Evolutionary conservation across 2,888 invertebrate genomes (phyloP), one percentile per base, ranked within the genome.

Genomic region (Nasonia oneida): DNA sequence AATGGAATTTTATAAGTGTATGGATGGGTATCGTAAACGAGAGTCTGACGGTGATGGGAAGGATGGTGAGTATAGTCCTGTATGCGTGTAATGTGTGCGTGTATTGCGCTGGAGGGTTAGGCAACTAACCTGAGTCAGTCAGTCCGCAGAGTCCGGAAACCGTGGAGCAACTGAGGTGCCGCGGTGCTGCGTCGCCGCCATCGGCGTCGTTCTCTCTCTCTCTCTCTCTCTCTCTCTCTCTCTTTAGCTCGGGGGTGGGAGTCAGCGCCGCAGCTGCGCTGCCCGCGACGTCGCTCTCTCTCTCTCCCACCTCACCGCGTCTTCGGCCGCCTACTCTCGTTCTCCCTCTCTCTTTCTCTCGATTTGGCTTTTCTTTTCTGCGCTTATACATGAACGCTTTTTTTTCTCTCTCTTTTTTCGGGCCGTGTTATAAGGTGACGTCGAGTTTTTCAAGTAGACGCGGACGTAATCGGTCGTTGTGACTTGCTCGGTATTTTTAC

Each of bases 101-200:
- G n/a, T 18, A 18, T 18, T 6, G 57, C 57, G 57, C 57, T 61
- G 29, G 67, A 14, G 67, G 67, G 29, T 67, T 47, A 23, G 37
- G n/a, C 71, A 50, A 90, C 88, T 88, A 89, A 92, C 92, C 90
- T 90, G 91, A 90, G 91, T 42, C 73, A 91, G 90, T 89, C 89
- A 88, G 91, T 91, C 91, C 91, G 91, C 90, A 90, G 90, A 90
- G 92, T 92, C 91, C 92, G 92, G 92, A 92, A 92, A 92, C 91
- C 90, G 90, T 91, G 92, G 90, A 91, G 90, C 91, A 90, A 92
- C 92, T 92, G 92, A 91, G 91, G 81, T 78, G 57, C 57, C 57
- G 57, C 57, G 47, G 53, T 77, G 85, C 50, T 82, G 85, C 74
- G 77, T 74, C 64, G 87, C 89, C 87, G 87, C 88, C 88, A 83